phyloP scores from a whole-genome alignment of 1,140 invertebrate genomes.

The Ectropis grisescens region DNA sequence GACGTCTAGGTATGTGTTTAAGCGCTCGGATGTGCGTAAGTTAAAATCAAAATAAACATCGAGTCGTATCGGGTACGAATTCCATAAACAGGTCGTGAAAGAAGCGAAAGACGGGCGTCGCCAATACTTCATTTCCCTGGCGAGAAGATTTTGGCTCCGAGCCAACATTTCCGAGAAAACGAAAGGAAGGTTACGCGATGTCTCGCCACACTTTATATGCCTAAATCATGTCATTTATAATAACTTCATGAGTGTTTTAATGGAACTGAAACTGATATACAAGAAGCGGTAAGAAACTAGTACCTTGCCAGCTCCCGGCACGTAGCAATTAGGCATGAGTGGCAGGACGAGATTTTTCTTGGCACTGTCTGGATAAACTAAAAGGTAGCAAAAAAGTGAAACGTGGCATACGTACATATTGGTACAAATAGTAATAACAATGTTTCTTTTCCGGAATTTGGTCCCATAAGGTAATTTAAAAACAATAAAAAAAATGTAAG shows the following conservation, averaged over 20 bases:
- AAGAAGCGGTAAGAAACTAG: too few species aligned
- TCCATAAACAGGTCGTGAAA: conserved; percentile 59
- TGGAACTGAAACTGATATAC: too few species aligned
- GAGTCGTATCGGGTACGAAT: conserved; percentile 36
- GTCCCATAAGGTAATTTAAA: too few species aligned
- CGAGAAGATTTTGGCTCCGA: conserved; percentile 34
- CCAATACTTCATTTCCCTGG: conserved; percentile 51
- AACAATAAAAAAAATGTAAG: too few species aligned
- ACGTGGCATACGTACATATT: too few species aligned
- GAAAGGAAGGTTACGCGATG: conserved; percentile 59
- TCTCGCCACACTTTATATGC: conserved; percentile 59
- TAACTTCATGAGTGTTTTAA: conserved; percentile 49
- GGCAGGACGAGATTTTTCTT: conserved; percentile 8
- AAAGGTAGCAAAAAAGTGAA: too few species aligned
- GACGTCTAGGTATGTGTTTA: too few species aligned
- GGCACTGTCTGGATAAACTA: conserved; percentile 3
- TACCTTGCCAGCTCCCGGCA: not conserved
- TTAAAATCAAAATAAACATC: conserved; percentile 44
- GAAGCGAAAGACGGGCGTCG: conserved; percentile 45
- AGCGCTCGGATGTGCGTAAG: conserved; percentile 7
- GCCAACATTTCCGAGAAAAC: conserved; percentile 59
- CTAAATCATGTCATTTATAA: conserved; percentile 54
- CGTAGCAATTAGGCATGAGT: conserved; percentile 3
- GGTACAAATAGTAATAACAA: too few species aligned
- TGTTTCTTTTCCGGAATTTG: too few species aligned